Conservation (phyloP, 2,113 vertebrate genomes). For the Pachycephala philippinensis region DNA sequence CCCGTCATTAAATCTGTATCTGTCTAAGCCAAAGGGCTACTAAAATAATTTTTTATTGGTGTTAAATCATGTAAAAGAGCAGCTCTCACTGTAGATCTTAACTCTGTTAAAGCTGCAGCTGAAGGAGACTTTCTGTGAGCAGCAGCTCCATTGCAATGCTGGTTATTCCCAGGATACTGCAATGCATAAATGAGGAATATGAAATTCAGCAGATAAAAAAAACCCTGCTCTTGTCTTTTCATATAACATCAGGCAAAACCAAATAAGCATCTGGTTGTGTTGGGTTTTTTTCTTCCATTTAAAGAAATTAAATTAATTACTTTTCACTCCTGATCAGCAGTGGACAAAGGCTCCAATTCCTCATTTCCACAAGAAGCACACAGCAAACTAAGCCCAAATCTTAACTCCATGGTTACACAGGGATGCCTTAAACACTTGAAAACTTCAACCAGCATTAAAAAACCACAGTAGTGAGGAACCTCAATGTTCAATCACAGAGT, state of each 20-base stretch:
- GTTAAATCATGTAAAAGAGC: background rate
- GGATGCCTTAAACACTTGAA: background rate
- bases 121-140: background rate
- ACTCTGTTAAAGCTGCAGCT: background rate
- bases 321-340: background rate
- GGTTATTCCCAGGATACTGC: constrained; percentile 13
- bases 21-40: background rate
- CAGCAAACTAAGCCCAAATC: background rate
- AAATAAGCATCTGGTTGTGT: background rate
- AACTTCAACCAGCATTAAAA: background rate
- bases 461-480: background rate
- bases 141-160: background rate
- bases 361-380: background rate
- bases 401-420: background rate
- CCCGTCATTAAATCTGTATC: background rate
- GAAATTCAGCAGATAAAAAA: background rate
- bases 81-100: background rate
- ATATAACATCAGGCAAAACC: background rate
- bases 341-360: background rate
- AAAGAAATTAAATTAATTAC: background rate
- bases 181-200: background rate
- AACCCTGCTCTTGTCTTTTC: background rate
- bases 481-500: background rate
- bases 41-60: background rate
- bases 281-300: background rate